Percentiles rank a stretch among this genome's conserved stretches.
These are phyloP conservation scores for Thera britannica DNA, from an alignment of 2,888 invertebrate species.

Conservation along the genomic window DNA sequence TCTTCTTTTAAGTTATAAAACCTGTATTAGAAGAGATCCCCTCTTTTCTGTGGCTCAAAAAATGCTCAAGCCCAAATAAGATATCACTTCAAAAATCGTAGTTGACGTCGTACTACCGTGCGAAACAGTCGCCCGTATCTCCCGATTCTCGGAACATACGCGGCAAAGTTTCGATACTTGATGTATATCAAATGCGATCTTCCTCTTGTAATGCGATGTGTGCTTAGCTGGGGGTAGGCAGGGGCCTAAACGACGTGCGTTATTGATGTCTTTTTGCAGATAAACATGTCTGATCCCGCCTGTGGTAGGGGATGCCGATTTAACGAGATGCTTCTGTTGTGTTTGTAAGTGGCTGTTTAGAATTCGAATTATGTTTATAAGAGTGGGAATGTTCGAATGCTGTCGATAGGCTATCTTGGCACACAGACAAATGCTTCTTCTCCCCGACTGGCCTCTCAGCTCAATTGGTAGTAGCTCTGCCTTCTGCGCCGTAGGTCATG, in stretches of 20 bases:
- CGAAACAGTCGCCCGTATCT: conserved; percentile 48
- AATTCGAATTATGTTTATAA: conserved; percentile 9
- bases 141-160: conserved; percentile 41
- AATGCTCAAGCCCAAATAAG: no score
- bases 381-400: not conserved
- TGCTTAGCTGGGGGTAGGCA: conserved; percentile 45
- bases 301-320: conserved; percentile 46
- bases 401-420: not conserved
- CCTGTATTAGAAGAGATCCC: no score
- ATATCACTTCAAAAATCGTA: no score
- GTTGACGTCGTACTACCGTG: not conserved
- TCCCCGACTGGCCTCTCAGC: no score
- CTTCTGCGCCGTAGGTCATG: no score
- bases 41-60: no score
- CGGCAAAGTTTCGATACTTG: conserved; percentile 76
- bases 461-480: no score
- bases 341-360: conserved; percentile 3
- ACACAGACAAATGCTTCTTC: not conserved
- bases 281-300: conserved; percentile 69
- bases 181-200: conserved; percentile 79
- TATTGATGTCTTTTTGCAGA: conserved; percentile 79
- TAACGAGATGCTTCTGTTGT: conserved; percentile 49
- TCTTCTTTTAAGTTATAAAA: no score
- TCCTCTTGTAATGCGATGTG: conserved; percentile 56
- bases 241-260: conserved; percentile 63